These are phyloP conservation scores for Trachelus tabidus DNA, from an alignment of 2,888 invertebrate species.

Conservation along the genomic window DNA sequence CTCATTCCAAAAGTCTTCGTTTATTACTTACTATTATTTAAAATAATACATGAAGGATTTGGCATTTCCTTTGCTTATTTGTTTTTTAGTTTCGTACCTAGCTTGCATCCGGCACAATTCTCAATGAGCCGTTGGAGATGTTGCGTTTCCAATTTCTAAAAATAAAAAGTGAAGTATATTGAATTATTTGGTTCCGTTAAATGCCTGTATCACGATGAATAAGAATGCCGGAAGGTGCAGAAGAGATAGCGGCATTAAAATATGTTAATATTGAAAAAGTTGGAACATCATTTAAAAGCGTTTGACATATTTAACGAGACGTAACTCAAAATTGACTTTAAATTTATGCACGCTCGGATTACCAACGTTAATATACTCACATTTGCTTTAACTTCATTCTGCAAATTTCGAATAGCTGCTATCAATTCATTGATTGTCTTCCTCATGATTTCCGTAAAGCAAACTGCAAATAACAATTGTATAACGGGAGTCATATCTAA, in stretches of 20 bases:
- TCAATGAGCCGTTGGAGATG: slow-evolving; percentile 78
- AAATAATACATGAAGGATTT: neutral
- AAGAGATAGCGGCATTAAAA: neutral
- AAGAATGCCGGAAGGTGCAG: neutral
- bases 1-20: too few species aligned
- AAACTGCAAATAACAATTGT: slow-evolving; percentile 39
- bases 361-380: slow-evolving; percentile 49
- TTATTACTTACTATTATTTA: neutral
- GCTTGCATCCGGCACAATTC: slow-evolving; percentile 78
- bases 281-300: neutral
- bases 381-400: slow-evolving; percentile 74
- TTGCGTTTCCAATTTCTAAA: slow-evolving; percentile 74
- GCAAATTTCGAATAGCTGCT: slow-evolving; percentile 75
- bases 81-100: neutral
- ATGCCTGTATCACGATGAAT: neutral
- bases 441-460: slow-evolving; percentile 69
- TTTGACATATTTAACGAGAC: neutral
- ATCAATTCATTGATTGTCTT: slow-evolving; percentile 77
- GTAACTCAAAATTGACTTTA: neutral
- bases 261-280: neutral
- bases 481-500: neutral
- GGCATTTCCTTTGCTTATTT: neutral
- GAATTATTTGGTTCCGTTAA: neutral
- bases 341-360: neutral
- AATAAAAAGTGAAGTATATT: slow-evolving; percentile 21